These are phyloP conservation scores for Lymantria monacha DNA, from an alignment of 2,888 invertebrate species.

Conservation along the genomic window DNA sequence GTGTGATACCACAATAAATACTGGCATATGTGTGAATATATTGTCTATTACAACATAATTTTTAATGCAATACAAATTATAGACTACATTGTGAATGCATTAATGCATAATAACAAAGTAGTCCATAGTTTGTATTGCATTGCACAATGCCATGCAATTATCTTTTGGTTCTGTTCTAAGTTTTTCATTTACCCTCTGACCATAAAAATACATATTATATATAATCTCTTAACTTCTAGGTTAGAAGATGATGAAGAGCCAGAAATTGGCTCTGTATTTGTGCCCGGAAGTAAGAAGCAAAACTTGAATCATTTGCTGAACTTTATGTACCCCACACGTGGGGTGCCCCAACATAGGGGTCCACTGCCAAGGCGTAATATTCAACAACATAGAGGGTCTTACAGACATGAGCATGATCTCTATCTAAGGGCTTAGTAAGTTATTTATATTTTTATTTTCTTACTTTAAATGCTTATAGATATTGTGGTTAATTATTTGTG, in stretches of 20 bases:
- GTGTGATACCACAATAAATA: no score
- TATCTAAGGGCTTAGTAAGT: constrained; percentile 96
- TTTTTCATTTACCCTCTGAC: not conserved
- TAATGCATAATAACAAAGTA: no score
- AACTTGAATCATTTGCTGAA: constrained; percentile 97
- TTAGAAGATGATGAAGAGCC: constrained; percentile 81
- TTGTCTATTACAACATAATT: no score
- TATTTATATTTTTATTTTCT: not conserved
- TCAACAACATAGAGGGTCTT: constrained; percentile 56
- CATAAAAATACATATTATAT: not conserved
- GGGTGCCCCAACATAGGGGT: constrained; percentile 54
- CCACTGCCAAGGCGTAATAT: constrained; percentile 54
- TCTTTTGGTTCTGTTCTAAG: no score
- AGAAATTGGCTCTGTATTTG: constrained; percentile 92
- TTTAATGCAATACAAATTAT: no score
- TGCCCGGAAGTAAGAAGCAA: constrained; percentile 93
- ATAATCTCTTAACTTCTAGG: constrained; percentile 47
- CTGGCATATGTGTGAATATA: no score
- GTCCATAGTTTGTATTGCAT: no score
- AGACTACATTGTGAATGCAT: no score
- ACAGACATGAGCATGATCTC: constrained; percentile 95
- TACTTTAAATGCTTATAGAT: no score
- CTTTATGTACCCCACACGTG: constrained; percentile 91
- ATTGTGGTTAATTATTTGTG: not conserved
- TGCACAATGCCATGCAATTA: no score